These are phyloP conservation scores for Pantherophis guttatus DNA, from an alignment of 2,113 vertebrate species.

Conservation along the genomic window DNA sequence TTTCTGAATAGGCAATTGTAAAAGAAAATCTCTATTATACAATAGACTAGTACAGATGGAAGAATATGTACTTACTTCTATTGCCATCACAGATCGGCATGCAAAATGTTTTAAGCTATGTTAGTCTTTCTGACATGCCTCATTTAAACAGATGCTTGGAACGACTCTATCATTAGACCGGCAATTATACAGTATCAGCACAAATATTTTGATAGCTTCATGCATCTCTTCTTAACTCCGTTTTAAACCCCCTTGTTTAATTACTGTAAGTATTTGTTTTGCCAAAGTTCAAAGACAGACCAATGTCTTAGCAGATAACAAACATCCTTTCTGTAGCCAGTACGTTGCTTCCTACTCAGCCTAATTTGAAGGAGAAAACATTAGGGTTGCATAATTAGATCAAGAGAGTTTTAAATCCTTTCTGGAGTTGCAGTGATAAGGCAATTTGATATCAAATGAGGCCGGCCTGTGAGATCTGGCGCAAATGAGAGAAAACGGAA, in stretches of 20 bases:
- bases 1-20: background rate
- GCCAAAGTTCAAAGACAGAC: background rate
- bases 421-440: background rate
- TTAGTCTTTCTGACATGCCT: background rate
- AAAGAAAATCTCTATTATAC: background rate
- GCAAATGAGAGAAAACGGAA: conserved; percentile 42
- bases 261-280: background rate
- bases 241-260: background rate
- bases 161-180: background rate
- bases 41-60: background rate
- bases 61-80: background rate
- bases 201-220: background rate
- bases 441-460: background rate
- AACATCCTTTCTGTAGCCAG: background rate
- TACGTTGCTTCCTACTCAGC: background rate
- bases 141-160: background rate
- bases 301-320: background rate
- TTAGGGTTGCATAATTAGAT: background rate
- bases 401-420: background rate
- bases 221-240: background rate
- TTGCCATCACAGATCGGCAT: background rate
- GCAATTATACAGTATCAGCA: background rate
- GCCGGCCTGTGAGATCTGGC: background rate
- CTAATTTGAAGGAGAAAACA: background rate
- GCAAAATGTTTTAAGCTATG: background rate